Base-by-base conservation (phyloP, 2,888 invertebrate species). In the Nomada hirtipes region DNA sequence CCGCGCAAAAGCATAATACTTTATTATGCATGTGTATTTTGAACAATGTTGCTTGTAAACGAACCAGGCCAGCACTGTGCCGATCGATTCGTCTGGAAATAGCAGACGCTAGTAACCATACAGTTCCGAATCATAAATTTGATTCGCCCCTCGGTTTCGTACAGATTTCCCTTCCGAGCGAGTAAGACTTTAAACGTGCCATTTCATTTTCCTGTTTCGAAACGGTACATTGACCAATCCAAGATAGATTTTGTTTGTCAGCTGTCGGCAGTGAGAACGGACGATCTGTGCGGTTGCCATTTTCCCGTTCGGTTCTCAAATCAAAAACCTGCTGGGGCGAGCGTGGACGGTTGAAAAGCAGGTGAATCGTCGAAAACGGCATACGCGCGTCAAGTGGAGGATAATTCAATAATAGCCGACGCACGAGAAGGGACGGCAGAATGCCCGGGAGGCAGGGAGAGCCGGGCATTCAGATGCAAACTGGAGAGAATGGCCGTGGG, bases 381-480 rank as follows among this genome's bases (percentile, higher is more conserved):
- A 73, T 67, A 70, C 79, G 65, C 60, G 65, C 55, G 71, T 80
- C 83, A 71, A 65, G 76, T 76, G 74, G 42, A 44, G 79, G 73
- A 75, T 85, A 85, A 86, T 87, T 87, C 79, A 83, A 86, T 87
- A 85, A 83, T 70, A 76, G 69, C 59, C 29, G 36, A 36, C 65
- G 71, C 52, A 61, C 71, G 77, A 60, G 63, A 77, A 78, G 76
- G 64, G 67, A 64, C 76, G 79, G 71, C 70, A 83, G 80, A 72
- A 77, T 77, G 79, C 76, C 52, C 60, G 70, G 71, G 80, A 76
- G 79, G 57, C 50, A 42, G 61, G 53, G 60, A 64, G 71, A 59
- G 20, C 70, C 67, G 53, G 76, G 85, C 77, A 91, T 89, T 90
- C 85, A 88, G 86, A 91, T 89, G 90, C 88, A 90, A 89, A 88